Evolutionary conservation across 2,888 invertebrate species (phyloP), one percentile per base, ranked within the genome.

Genomic region (Drosophila fungiperda): DNA sequence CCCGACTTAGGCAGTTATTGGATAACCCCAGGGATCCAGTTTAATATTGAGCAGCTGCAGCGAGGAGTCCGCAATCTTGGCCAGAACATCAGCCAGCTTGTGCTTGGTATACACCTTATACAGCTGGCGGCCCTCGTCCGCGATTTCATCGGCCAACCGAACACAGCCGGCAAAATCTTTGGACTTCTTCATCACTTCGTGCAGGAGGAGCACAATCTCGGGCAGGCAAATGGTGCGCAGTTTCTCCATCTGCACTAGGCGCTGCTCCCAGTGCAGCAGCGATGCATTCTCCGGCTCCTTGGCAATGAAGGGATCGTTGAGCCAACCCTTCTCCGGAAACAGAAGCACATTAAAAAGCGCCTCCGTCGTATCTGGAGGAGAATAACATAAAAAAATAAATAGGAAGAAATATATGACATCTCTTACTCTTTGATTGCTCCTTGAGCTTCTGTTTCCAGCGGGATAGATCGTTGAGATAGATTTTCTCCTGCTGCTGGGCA

Each of bases 271-370:
- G 45, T 94, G 94, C 26, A 92, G 80, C 50, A 92, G 93, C 58
- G 94, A 94, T 92, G 94, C 82, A 52, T 92, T 88, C n/a, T 87
- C 81, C 0, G 94, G 94, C 70, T 94, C 94, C 61, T 94, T 94
- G 23, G 94, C 93, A 53, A 94, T 94, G 78, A 93, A 94, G 20
- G 95, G 94, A 91, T 98, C 98, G 52, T 95, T 95, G 69, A 99
- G 94, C 98, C 98, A 99, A 7, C 98, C 98, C 33, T 96, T 96
- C 83, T 97, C 96, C 4, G 98, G 97, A 91, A 99, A 98, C 12
- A 97, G 92, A 42, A 99, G 92, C 0, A 98, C 96, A 93, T 98
- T 98, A 93, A 96, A 97, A 9, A 99, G 94, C 60, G 96, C 94
- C 73, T 96, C 96, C 83, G 96, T 96, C 0, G 97, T 96, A 65